phyloP scores from a whole-genome alignment of 2,113 vertebrate species.

The Gallinago media region DNA sequence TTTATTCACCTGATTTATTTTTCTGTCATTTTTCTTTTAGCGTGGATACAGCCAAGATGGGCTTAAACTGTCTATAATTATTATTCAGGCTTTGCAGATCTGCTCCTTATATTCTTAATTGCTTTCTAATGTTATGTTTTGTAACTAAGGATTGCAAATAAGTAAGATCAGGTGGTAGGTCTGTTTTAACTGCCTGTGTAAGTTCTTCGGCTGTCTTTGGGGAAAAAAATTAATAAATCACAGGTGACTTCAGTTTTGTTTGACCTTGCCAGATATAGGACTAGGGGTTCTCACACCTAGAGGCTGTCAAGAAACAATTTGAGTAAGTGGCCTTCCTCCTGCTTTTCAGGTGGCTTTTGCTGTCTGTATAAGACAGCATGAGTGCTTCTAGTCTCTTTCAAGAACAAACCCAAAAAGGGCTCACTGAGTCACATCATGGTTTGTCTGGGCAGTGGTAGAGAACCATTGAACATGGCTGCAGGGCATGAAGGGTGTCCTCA shows the following conservation, averaged over 20 bases:
- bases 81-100: constrained; percentile 4
- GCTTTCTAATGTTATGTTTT: constrained; percentile 18
- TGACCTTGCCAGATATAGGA: neutral
- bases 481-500: neutral
- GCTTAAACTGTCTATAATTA: neutral
- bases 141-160: neutral
- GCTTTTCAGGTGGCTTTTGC: neutral
- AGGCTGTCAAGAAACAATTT: neutral
- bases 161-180: neutral
- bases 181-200: neutral
- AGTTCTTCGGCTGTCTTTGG: neutral
- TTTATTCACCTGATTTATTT: neutral
- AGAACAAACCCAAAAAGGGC: neutral
- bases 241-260: neutral
- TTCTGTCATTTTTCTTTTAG: neutral
- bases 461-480: rapidly evolving
- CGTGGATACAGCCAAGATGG: neutral
- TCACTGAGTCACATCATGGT: neutral
- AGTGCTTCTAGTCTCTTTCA: neutral
- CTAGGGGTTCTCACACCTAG: neutral
- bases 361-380: neutral
- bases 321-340: neutral
- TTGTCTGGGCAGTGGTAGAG: neutral
- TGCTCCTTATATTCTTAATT: neutral
- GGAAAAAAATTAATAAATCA: neutral